Percentiles rank a stretch among this genome's conserved stretches.
Conservation (phyloP, 2,113 vertebrate genomes). For the Procavia capensis region DNA sequence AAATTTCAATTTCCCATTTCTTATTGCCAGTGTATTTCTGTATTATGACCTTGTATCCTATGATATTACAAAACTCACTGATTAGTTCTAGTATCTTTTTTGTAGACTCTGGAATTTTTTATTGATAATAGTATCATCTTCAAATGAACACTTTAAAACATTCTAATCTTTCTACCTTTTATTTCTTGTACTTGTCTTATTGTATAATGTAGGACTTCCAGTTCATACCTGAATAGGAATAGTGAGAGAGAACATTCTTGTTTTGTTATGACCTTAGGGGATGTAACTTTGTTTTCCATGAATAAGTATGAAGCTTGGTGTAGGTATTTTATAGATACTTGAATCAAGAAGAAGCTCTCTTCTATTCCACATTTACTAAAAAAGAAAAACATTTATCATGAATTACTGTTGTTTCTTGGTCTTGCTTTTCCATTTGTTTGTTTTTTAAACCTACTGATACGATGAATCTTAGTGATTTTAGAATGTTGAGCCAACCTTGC, state of each 20-base stretch:
- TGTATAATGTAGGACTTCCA: neutral
- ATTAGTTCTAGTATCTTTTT: neutral
- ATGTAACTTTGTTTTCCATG: neutral
- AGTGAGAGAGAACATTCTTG: neutral
- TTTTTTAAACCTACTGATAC: neutral
- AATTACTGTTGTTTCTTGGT: neutral
- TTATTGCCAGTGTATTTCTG: neutral
- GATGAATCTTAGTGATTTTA: neutral
- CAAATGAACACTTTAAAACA: neutral
- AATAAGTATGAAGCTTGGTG: neutral
- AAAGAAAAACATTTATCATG: neutral
- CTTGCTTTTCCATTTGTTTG: neutral
- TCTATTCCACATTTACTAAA: neutral
- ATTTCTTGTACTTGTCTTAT: neutral
- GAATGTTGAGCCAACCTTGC: slow-evolving; percentile 39
- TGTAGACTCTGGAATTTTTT: neutral
- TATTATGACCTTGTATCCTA: neutral
- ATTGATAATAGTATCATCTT: neutral
- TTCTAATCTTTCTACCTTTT: neutral
- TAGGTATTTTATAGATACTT: neutral
- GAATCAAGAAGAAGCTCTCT: neutral
- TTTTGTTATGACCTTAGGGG: neutral
- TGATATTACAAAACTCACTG: neutral
- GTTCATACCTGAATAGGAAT: neutral
- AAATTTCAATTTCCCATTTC: neutral